Conservation (phyloP, 2,888 invertebrate genomes). For the Hartigia nigra region DNA sequence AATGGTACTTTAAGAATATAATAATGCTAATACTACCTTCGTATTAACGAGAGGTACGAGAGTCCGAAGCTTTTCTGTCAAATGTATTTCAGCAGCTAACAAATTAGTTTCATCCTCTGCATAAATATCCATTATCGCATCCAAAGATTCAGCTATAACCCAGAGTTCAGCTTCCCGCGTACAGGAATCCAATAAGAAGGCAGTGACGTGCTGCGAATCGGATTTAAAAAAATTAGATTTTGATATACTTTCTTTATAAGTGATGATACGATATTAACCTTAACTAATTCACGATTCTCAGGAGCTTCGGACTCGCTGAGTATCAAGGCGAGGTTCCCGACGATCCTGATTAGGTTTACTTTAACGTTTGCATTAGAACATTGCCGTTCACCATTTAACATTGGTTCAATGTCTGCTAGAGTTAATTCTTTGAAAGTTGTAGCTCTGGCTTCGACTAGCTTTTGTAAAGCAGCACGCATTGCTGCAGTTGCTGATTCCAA, state of each 20-base stretch:
- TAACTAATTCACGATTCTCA: constrained; percentile 40
- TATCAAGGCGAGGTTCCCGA: constrained; percentile 49
- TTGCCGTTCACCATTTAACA: constrained; percentile 46
- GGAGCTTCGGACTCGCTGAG: constrained; percentile 31
- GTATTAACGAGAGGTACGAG: constrained; percentile 74
- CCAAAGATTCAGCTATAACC: constrained; percentile 80
- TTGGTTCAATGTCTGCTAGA: constrained; percentile 71
- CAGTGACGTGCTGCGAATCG: constrained; percentile 64
- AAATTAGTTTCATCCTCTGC: constrained; percentile 80
- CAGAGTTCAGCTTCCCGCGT: constrained; percentile 75
- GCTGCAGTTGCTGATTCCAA: constrained; percentile 79
- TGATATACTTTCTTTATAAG: constrained; percentile 1
- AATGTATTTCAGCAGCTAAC: constrained; percentile 73
- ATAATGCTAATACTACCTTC: constrained; percentile 68
- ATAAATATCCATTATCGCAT: constrained; percentile 81
- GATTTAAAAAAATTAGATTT: neutral
- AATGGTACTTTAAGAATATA: neutral
- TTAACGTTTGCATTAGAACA: constrained; percentile 46
- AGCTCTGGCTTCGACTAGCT: constrained; percentile 69
- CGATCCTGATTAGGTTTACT: constrained; percentile 50
- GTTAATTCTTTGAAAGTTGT: constrained; percentile 70
- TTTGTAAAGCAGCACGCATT: constrained; percentile 79
- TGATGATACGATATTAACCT: constrained; percentile 33
- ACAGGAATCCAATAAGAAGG: constrained; percentile 73
- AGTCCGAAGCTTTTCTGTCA: constrained; percentile 72